These are phyloP conservation scores for Euphonia xanthogaster DNA, from an alignment of 2,797 vertebrate species.

Conservation along the genomic window DNA sequence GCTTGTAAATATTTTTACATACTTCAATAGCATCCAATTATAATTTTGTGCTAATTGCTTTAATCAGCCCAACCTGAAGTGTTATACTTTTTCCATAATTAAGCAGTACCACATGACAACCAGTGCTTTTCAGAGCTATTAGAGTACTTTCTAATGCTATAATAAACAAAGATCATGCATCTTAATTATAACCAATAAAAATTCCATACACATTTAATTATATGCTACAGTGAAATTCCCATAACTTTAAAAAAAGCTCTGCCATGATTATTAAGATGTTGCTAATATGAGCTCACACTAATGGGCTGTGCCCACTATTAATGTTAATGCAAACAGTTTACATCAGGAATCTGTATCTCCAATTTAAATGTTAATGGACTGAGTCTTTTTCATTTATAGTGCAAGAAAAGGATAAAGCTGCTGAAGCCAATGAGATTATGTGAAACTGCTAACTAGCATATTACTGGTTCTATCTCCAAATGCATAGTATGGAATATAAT, in stretches of 20 bases:
- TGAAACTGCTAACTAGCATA: background rate
- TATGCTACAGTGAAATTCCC: conserved; percentile 64
- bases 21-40: conserved; percentile 40
- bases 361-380: conserved; percentile 64
- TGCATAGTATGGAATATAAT: background rate
- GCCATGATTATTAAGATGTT: conserved; percentile 44
- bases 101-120: conserved; percentile 62
- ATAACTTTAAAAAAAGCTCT: conserved; percentile 63
- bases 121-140: conserved; percentile 47
- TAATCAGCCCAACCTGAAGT: conserved; percentile 63
- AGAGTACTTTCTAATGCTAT: conserved; percentile 51
- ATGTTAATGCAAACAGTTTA: conserved; percentile 43
- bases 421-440: background rate
- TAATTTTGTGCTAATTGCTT: conserved; percentile 67
- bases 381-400: conserved; percentile 28
- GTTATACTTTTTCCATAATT: conserved; percentile 67
- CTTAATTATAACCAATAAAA: conserved; percentile 77
- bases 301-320: conserved; percentile 58
- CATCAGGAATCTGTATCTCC: conserved; percentile 33
- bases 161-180: conserved; percentile 72
- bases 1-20: conserved; percentile 62
- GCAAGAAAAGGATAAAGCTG: background rate
- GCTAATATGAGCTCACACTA: conserved; percentile 60
- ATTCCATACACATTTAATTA: conserved; percentile 76
- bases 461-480: background rate